Percentiles rank a stretch among this genome's conserved stretches.
phyloP scores from a whole-genome alignment of 92 coral and sea anemone genomes.

The Ricordea florida region DNA sequence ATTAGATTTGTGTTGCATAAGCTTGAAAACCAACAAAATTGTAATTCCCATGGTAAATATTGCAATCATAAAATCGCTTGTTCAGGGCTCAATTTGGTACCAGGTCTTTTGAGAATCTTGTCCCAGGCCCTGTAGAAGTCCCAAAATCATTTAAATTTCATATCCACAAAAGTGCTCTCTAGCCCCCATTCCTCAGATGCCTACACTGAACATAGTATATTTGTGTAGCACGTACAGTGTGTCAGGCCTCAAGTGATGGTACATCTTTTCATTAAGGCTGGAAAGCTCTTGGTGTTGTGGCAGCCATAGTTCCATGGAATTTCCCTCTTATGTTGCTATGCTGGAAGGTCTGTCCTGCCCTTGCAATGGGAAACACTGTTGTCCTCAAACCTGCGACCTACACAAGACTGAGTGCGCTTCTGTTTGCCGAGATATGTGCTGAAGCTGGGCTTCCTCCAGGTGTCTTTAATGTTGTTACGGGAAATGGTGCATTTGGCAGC shows the following conservation, averaged over 20 bases:
- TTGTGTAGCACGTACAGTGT: no score
- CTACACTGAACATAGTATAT: no score
- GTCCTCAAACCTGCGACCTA: slow-evolving; percentile 97
- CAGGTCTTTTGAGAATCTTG: no score
- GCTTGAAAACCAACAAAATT: no score
- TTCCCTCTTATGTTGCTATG: slow-evolving; percentile 93
- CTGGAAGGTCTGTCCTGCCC: slow-evolving; percentile 99
- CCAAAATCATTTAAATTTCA: no score
- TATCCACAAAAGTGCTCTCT: no score
- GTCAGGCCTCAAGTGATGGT: neutral
- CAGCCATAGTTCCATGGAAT: slow-evolving; percentile 99
- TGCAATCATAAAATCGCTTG: no score
- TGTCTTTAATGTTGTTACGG: slow-evolving; percentile 99
- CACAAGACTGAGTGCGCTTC: slow-evolving; percentile 92
- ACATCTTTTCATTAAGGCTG: slow-evolving; percentile 56
- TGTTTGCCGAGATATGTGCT: slow-evolving; percentile 99
- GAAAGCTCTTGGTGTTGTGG: slow-evolving; percentile 97
- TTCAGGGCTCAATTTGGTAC: no score
- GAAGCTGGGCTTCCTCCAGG: slow-evolving; percentile 99
- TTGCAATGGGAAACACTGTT: slow-evolving; percentile 98
- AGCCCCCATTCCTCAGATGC: no score
- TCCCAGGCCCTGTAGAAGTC: no score
- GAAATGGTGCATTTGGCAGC: slow-evolving; percentile 97
- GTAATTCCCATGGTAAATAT: no score
- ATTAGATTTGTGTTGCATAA: no score